Evolutionary conservation across 2,888 invertebrate species (phyloP).

Genomic region (Latrodectus hesperus): DNA sequence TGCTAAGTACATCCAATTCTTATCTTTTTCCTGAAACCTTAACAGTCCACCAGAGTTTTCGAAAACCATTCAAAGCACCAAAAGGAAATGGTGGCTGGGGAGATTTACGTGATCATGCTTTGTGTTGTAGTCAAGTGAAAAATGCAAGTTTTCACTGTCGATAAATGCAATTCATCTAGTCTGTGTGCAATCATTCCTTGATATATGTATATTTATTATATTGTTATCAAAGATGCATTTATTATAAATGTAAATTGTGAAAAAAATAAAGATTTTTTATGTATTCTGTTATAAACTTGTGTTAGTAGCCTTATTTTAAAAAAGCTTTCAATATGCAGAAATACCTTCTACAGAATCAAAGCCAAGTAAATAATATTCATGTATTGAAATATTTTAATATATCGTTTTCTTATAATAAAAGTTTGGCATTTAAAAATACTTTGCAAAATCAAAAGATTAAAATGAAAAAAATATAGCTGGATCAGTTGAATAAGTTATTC

Average conservation of each 20-base stretch:
- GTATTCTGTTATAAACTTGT: slow-evolving; percentile 34
- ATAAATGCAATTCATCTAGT: slow-evolving; percentile 54
- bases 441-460: no score
- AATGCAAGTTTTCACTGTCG: slow-evolving; percentile 60
- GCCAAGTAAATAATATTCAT: no score
- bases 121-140: slow-evolving; percentile 80
- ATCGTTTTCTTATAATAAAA: no score
- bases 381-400: no score
- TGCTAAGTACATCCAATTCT: slow-evolving; percentile 75
- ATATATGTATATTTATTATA: slow-evolving; percentile 58
- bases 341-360: no score
- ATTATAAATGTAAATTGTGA: slow-evolving; percentile 44
- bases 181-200: slow-evolving; percentile 64
- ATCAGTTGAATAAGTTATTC: no score
- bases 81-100: slow-evolving; percentile 99
- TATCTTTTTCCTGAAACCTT: slow-evolving; percentile 77
- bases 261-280: slow-evolving; percentile 58
- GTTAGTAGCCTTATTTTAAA: not conserved
- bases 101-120: slow-evolving; percentile 87
- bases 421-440: no score
- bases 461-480: no score
- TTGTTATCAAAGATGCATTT: slow-evolving; percentile 61
- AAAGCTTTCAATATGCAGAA: no score
- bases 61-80: slow-evolving; percentile 80
- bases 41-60: slow-evolving; percentile 76